Evolutionary conservation across 2,113 vertebrate genomes (phyloP).

Genomic region (Eublepharis macularius): DNA sequence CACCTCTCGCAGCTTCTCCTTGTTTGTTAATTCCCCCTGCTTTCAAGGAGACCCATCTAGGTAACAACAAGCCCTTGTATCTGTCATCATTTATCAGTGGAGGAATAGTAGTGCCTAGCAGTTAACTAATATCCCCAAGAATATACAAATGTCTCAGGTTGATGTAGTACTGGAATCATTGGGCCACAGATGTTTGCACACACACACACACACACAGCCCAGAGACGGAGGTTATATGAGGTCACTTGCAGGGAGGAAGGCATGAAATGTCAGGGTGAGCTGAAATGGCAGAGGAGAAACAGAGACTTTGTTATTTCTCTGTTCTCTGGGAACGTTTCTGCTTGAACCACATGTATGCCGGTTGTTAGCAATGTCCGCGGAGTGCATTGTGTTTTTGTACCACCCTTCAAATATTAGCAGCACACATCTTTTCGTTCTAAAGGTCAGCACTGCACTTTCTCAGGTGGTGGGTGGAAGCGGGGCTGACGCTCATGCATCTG

Average conservation of each 20-base stretch:
- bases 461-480: neutral
- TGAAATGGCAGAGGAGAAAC: neutral
- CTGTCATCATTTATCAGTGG: neutral
- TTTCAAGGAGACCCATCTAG: no score
- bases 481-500: neutral
- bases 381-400: neutral
- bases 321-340: neutral
- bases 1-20: no score
- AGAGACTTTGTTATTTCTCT: neutral
- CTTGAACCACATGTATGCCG: accelerated
- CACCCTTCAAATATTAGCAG: neutral
- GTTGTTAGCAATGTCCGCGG: neutral
- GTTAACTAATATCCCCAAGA: neutral
- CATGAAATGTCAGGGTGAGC: neutral
- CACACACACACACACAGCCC: no score
- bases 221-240: neutral
- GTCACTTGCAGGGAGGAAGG: neutral
- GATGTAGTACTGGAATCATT: neutral
- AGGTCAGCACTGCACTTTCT: neutral
- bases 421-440: neutral
- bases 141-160: neutral
- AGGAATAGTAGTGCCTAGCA: neutral
- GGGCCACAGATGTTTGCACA: neutral
- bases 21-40: no score
- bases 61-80: neutral